Conservation (phyloP, 2,888 invertebrate genomes). For the Mythimna lalbum region DNA sequence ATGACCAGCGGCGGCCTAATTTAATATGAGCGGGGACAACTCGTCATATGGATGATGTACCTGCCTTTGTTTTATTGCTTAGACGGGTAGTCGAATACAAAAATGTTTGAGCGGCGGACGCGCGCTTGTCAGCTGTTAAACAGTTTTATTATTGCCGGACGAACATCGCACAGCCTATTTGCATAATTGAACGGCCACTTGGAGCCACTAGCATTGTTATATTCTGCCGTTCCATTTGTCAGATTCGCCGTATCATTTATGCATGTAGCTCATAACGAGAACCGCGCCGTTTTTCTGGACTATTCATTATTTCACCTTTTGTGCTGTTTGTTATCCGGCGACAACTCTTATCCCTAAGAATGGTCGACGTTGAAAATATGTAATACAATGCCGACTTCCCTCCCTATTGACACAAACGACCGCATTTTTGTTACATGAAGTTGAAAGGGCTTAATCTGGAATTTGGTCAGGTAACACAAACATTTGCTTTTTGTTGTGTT, state of each 20-base stretch:
- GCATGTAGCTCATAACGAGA: constrained; percentile 89
- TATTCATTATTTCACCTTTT: constrained; percentile 89
- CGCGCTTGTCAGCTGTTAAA: constrained; percentile 89
- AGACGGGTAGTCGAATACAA: constrained; percentile 83
- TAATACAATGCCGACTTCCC: constrained; percentile 78
- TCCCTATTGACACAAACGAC: constrained; percentile 81
- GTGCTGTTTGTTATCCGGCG: constrained; percentile 84
- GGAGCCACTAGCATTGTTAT: constrained; percentile 90
- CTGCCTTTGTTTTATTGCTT: constrained; percentile 87
- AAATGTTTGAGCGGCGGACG: constrained; percentile 79
- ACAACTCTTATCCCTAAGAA: constrained; percentile 80
- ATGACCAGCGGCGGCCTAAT: constrained; percentile 87
- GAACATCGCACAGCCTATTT: constrained; percentile 88
- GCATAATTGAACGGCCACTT: constrained; percentile 91
- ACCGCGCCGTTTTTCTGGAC: constrained; percentile 86
- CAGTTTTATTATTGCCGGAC: constrained; percentile 90
- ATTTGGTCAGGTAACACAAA: constrained; percentile 85
- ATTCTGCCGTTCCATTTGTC: constrained; percentile 90
- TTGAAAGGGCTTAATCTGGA: constrained; percentile 84
- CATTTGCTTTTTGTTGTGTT: constrained; percentile 78
- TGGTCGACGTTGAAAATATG: constrained; percentile 77
- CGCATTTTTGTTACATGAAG: constrained; percentile 83
- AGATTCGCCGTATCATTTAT: constrained; percentile 90
- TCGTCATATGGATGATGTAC: constrained; percentile 84
- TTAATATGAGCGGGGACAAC: constrained; percentile 87